phyloP scores from a whole-genome alignment of 2,888 invertebrate genomes.

The Plemyria rubiginata region DNA sequence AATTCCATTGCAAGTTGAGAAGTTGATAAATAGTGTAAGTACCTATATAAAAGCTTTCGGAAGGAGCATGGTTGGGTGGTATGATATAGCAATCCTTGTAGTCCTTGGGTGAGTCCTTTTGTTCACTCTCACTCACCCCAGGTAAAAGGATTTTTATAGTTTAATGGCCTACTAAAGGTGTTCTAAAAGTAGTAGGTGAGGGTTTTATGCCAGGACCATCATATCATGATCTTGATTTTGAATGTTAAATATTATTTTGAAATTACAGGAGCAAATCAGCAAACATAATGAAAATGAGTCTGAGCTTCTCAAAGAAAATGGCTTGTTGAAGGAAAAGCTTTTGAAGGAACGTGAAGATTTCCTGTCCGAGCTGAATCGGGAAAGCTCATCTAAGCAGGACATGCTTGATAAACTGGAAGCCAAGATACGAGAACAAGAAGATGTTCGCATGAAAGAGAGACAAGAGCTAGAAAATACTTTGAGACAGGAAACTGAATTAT shows the following conservation, averaged over 20 bases:
- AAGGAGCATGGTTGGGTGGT: too few species aligned
- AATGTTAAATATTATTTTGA: neutral
- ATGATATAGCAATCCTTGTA: too few species aligned
- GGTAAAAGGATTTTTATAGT: too few species aligned
- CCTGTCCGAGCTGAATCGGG: constrained; percentile 73
- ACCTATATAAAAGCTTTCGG: too few species aligned
- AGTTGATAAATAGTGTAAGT: too few species aligned
- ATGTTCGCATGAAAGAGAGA: constrained; percentile 72
- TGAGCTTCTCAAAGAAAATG: constrained; percentile 76
- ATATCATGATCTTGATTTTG: too few species aligned
- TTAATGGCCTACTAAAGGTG: too few species aligned
- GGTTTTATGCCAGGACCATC: too few species aligned
- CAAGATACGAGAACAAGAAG: constrained; percentile 78
- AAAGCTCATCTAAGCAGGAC: constrained; percentile 81
- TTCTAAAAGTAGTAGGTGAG: too few species aligned
- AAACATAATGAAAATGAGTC: constrained; percentile 71
- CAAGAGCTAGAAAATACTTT: constrained; percentile 67
- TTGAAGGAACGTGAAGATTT: constrained; percentile 80
- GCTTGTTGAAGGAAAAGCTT: constrained; percentile 73
- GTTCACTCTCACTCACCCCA: too few species aligned
- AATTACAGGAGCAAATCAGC: constrained; percentile 68
- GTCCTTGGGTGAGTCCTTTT: too few species aligned
- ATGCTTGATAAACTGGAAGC: constrained; percentile 77
- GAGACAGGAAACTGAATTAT: constrained; percentile 68
- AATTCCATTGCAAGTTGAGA: too few species aligned